Evolutionary conservation across 1,140 invertebrate genomes (phyloP).

Genomic region (Psilanteris sp.): DNA sequence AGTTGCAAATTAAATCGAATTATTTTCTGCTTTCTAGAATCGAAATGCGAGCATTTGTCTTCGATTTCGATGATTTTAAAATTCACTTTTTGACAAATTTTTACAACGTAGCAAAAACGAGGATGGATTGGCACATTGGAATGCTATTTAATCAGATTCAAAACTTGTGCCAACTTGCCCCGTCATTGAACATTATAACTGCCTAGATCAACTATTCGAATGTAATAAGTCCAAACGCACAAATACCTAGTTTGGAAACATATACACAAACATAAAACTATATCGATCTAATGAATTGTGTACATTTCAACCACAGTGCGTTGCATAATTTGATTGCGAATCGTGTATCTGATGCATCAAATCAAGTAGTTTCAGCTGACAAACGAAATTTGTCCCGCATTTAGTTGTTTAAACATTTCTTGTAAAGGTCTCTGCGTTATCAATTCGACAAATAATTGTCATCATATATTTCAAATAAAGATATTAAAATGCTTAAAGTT

Average conservation of each 20-base stretch:
- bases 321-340: constrained; percentile 19
- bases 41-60: constrained; percentile 1
- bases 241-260: constrained; percentile 76
- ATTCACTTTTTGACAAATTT: constrained; percentile 27
- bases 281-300: constrained; percentile 44
- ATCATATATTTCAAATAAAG: too few species aligned
- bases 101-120: constrained; percentile 1
- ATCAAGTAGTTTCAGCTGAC: constrained; percentile 24
- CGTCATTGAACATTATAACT: constrained; percentile 68
- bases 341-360: constrained; percentile 14
- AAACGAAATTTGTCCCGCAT: constrained; percentile 10
- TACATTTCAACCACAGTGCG: constrained; percentile 45
- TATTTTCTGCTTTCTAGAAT: constrained; percentile 37
- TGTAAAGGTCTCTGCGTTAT: constrained; percentile 1
- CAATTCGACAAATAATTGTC: too few species aligned
- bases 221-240: constrained; percentile 78
- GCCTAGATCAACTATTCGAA: constrained; percentile 76
- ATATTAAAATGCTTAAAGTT: too few species aligned
- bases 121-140: constrained; percentile 1
- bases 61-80: not conserved
- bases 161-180: not conserved
- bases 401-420: constrained; percentile 13
- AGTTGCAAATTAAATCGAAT: constrained; percentile 6
- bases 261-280: constrained; percentile 67
- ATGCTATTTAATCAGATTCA: constrained; percentile 6